These are phyloP conservation scores for Agapornis roseicollis DNA, from an alignment of 2,113 vertebrate genomes.

Conservation along the genomic window DNA sequence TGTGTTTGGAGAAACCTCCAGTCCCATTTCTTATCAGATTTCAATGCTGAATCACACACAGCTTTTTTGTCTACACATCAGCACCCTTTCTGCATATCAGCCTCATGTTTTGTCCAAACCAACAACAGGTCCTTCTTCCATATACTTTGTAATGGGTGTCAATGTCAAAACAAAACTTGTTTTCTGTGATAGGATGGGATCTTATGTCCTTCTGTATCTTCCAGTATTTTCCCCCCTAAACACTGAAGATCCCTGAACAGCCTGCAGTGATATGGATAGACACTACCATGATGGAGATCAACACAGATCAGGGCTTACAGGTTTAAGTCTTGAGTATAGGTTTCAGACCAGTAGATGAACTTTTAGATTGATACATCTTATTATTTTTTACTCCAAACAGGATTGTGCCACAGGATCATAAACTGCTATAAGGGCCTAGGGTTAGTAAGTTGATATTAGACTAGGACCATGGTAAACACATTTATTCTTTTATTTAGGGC, in stretches of 20 bases:
- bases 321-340: background rate
- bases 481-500: background rate
- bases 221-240: background rate
- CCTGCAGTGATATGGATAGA: background rate
- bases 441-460: background rate
- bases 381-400: background rate
- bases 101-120: background rate
- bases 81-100: background rate
- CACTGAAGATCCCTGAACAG: background rate
- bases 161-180: background rate
- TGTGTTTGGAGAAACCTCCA: background rate
- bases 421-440: background rate
- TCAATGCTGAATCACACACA: background rate
- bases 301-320: background rate
- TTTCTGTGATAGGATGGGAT: background rate
- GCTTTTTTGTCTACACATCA: background rate
- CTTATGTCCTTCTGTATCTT: background rate
- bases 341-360: background rate
- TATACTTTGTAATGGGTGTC: rapidly evolving
- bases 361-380: background rate
- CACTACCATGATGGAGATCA: background rate
- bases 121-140: background rate
- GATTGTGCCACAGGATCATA: background rate
- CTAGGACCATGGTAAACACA: background rate
- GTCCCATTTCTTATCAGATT: background rate